These are phyloP conservation scores for Oscheius myriophilus DNA, from an alignment of 2,888 invertebrate species.

Conservation along the genomic window DNA sequence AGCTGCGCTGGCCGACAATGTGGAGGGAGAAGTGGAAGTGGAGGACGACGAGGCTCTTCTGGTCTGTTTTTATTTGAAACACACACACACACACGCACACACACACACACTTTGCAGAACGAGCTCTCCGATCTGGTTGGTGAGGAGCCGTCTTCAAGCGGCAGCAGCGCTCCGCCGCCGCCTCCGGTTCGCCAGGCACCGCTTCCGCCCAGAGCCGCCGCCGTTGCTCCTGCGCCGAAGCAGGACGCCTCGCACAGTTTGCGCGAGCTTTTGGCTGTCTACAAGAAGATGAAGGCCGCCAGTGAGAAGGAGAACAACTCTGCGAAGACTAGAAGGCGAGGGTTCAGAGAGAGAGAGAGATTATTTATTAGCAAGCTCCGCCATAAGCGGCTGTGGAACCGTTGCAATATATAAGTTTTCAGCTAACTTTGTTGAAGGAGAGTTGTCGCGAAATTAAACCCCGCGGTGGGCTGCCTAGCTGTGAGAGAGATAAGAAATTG, in stretches of 20 bases:
- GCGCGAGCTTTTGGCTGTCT: conserved; percentile 40
- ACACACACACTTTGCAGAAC: conserved; percentile 34
- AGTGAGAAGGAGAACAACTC: conserved; percentile 40
- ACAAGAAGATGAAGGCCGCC: conserved; percentile 37
- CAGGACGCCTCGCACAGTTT: conserved; percentile 3
- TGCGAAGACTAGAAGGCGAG: conserved; percentile 45
- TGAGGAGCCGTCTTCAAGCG: conserved; percentile 20
- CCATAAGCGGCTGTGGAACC: too few species aligned
- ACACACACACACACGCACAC: too few species aligned
- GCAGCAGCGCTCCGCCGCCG: background rate
- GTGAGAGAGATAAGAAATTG: background rate
- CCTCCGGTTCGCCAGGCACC: conserved; percentile 6
- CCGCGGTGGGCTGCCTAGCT: too few species aligned
- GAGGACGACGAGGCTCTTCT: conserved; percentile 39
- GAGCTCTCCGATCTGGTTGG: conserved; percentile 41
- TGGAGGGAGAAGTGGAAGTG: conserved; percentile 32
- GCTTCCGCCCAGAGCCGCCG: conserved; percentile 12
- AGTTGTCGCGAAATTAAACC: too few species aligned
- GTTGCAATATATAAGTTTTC: too few species aligned
- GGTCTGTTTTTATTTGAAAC: background rate
- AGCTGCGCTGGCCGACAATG: conserved; percentile 34
- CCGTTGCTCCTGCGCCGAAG: background rate
- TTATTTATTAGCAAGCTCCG: too few species aligned
- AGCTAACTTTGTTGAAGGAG: too few species aligned
- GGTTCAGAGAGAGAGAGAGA: background rate